Evolutionary conservation across 2,113 vertebrate genomes (phyloP), one percentile per base, ranked within the genome.

Genomic region (Mirza zaza): DNA sequence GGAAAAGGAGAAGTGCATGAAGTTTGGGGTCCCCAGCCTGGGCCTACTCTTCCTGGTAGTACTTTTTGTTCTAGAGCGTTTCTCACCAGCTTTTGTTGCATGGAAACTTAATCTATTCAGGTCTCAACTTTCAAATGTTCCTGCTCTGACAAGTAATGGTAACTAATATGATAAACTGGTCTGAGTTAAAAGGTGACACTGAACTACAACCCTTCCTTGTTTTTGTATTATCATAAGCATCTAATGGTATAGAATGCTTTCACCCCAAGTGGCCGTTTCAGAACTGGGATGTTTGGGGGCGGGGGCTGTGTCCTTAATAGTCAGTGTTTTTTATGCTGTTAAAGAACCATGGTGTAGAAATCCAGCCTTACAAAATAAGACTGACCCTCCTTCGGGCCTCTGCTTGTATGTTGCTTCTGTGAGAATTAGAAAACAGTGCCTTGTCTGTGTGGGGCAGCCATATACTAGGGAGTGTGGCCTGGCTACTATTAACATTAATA

Each of bases 281-380:
- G 25, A n/a, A 48, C 48, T 32, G 14, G 52, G 59, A 82, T 42
- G 18, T 21, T 92, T 57, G 39, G 13, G 32, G 10, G 29, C 6
- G 3, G 6, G 23, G 27, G 0, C 71, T 95, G 20, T 83, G 34
- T 81, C 79, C 52, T 96, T 82, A 95, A 25, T 48, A 75, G n/a
- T 65, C 2, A 23, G 13, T 73, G 2, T 73, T 39, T 96, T 81
- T 34, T 73, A 21, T 94, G 27, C n/a, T 63, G 13, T 91, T 55
- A 77, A 87, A 61, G 39, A 71, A 17, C 29, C 6, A 4, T 39
- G 39, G 12, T 45, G 11, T 34, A 86, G 90, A 85, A 50, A 45
- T 29, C 65, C 68, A 65, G 8, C 27, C 42, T 86, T 94, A 96
- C 91, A 87, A 86, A 96, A 50, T 36, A 82, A 87, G 75, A 87